Base-by-base conservation (phyloP, 2,888 invertebrate genomes). In the Oligia latruncula region DNA sequence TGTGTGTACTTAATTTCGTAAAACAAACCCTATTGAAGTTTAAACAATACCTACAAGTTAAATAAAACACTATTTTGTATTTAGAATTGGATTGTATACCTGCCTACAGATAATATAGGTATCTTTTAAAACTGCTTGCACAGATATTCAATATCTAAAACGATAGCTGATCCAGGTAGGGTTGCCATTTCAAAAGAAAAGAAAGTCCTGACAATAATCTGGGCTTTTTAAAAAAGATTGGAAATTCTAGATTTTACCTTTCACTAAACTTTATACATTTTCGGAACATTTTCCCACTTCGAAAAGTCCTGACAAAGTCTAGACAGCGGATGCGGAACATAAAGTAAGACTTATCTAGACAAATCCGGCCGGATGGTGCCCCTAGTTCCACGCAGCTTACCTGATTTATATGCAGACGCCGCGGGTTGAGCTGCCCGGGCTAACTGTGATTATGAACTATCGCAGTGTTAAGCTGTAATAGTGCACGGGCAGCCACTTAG, bases 331-430 rank as follows among this genome's bases (percentile, higher is more conserved):
- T 15, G 11, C 8, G 46, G 23, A n/a, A 43, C 43, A 43, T 23
- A 23, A 58, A 23, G 23, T 23, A 58, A 0, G 3, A 58, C 23
- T n/a, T n/a, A 71, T 35, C 11, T 20, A 55, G 17, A 64, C 20
- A 35, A 64, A 46, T 71, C 43, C 5, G 6, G 29, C 3, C 15
- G 20, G 6, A n/a, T 64, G 49, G 40, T 60, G 1, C 9, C 9
- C 29, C 58, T 60, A 80, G 43, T 60, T 60, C 35, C 13, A 23
- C 9, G 52, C 66, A 71, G 72, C 35, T 78, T 67, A 74, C 43
- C 74, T 74, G 73, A 83, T 76, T 84, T 83, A 76, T 76, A 84
- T 76, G 84, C 84, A 74, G 79, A 83, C 40, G 62, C 49, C 49
- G 67, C 40, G 17, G 35, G 58, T 65, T 76, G 55, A 83, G 52